Evolutionary conservation across 2,113 vertebrate species (phyloP), one percentile per base, ranked within the genome.

Genomic region (Garra rufa): DNA sequence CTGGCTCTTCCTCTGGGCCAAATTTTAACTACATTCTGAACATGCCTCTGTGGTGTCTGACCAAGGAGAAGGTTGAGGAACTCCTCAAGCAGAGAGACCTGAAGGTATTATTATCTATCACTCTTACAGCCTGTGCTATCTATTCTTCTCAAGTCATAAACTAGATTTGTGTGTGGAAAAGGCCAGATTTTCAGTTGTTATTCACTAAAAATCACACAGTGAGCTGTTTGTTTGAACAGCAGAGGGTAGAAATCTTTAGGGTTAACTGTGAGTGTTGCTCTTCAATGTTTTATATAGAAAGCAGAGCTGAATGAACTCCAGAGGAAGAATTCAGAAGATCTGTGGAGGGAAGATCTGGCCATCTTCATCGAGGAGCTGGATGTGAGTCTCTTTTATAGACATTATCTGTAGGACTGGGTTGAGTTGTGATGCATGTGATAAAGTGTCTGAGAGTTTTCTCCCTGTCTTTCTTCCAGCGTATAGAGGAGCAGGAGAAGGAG

Each of bases 21-120:
- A 97, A 99, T 92, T 99, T 98, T 92, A 99, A 99, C 92, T 99
- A 99, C 91, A 98, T 99, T 91, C 95, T 99, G 91, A 98, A 97
- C 92, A 99, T 99, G 98, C 96, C 97, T 85, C 93, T 99, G 41
- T 99, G 98, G 98, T 99, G 96, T 90, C 95, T 99, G 90, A 95
- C 96, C 4, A 99, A 99, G 93, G 98, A 99, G 94, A 99, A 96
- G 89, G 98, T 99, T 91, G 97, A 99, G 6, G 97, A 98, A 59
- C 93, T 99, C 85, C 96, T 99, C 82, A 98, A 96, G 85, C 97
- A 99, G 82, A 96, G 97, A 90, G 98, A 99, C 94, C 24, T 90
- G 24, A 99, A 99, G 97, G 98, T 99, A 63, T 7, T n/a, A 19
- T 4, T 13, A 34, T 78, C 14, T 77, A 15, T 26, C 21, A 57